Evolutionary conservation across 2,888 invertebrate species (phyloP), one percentile per base, ranked within the genome.

Genomic region (Nomada goodeniana): DNA sequence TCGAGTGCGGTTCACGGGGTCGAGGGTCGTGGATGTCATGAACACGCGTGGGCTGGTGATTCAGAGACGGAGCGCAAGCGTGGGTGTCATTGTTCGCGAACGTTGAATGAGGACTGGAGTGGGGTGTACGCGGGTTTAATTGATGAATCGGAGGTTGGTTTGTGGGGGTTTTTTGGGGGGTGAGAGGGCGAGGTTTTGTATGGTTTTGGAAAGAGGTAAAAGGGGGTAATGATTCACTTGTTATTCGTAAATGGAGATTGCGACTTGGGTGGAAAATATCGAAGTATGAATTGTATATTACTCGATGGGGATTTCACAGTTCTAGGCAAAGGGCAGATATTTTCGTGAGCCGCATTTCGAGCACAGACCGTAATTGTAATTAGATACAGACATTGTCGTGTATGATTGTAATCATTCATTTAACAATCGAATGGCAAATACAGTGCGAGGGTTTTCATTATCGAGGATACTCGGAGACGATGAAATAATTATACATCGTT

Each of bases 11-110:
- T 74, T 64, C 55, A 29, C 13, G 42, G 75, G 81, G 78, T 80
- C 73, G 42, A 59, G 80, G 65, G 76, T 75, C 68, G 53, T 50
- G 23, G 70, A 60, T 57, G 67, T 76, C 80, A 64, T 59, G 42
- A 29, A 59, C 50, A 36, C 59, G 81, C 61, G 57, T 64, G 63
- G 71, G 70, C 18, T 20, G 67, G n/a, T 64, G 55, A 69, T 52
- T 74, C 75, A 47, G 53, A 23, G 52, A 65, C 50, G n/a, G n/a
- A 10, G 65, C 55, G 83, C 61, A 10, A 20, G 36, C 64, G 75
- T 74, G 63, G 73, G 74, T 55, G 78, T 68, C 77, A 69, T 65
- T 72, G 63, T 76, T 72, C 53, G 55, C 47, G 59, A 5, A 29
- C 1, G 20, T 50, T 67, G 65, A 61, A 74, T 50, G 74, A 23